These are phyloP conservation scores for Incurvaria masculella DNA, from an alignment of 2,888 invertebrate genomes.

Conservation along the genomic window DNA sequence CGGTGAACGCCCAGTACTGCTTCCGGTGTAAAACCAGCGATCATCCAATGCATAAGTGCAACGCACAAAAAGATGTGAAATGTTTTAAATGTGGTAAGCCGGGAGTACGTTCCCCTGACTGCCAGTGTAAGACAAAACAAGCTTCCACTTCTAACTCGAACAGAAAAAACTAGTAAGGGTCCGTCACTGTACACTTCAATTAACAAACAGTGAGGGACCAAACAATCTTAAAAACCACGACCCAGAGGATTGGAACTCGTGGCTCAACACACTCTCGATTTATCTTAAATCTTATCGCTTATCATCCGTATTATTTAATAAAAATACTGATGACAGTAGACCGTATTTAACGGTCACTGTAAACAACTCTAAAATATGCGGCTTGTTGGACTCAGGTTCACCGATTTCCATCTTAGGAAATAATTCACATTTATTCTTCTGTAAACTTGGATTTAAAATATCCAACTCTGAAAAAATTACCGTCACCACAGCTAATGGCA, in stretches of 20 bases:
- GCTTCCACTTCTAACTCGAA: background rate
- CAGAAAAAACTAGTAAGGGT: background rate
- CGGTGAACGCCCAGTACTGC: no score
- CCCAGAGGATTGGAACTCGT: background rate
- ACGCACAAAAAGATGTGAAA: background rate
- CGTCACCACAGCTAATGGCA: background rate
- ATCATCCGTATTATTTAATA: background rate
- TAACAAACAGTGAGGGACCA: no score
- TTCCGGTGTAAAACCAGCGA: background rate
- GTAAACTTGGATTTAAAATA: background rate
- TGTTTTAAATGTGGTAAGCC: constrained; percentile 1
- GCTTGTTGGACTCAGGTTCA: constrained; percentile 1
- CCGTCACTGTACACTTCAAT: no score
- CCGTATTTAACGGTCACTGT: background rate
- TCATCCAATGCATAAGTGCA: background rate
- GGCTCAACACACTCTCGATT: background rate
- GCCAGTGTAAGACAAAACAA: background rate
- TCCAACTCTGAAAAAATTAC: background rate
- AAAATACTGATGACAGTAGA: background rate
- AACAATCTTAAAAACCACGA: no score
- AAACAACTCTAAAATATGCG: background rate
- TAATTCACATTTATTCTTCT: background rate
- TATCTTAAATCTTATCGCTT: background rate
- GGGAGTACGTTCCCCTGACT: background rate
- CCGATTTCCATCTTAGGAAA: background rate